These are phyloP conservation scores for Drosophila nigromelanica DNA, from an alignment of 1,140 invertebrate genomes.

Conservation along the genomic window DNA sequence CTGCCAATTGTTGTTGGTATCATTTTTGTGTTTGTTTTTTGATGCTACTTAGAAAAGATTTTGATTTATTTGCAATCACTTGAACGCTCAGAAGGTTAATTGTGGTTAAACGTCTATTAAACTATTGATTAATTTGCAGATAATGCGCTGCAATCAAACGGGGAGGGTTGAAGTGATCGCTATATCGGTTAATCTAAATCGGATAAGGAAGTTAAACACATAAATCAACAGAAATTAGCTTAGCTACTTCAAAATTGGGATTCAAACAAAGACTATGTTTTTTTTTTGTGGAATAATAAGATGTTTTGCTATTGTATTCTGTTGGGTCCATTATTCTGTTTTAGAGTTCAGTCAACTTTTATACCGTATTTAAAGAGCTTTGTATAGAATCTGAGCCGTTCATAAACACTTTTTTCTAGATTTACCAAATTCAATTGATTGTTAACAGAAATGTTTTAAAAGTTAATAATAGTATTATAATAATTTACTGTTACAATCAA, in stretches of 20 bases:
- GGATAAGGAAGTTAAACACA: slow-evolving; percentile 61
- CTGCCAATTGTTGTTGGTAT: slow-evolving; percentile 39
- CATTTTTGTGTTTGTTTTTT: slow-evolving; percentile 19
- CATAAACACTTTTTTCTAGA: no score
- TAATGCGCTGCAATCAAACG: slow-evolving; percentile 46
- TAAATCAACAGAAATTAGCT: slow-evolving; percentile 37
- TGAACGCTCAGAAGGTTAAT: slow-evolving; percentile 76
- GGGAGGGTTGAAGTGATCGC: background rate
- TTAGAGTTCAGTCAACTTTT: no score
- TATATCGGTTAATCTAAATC: slow-evolving; percentile 58
- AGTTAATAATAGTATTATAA: no score
- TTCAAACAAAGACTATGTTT: background rate
- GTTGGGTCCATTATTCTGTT: no score
- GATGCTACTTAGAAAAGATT: slow-evolving; percentile 44
- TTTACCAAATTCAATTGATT: no score
- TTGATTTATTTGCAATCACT: slow-evolving; percentile 74
- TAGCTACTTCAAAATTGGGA: background rate
- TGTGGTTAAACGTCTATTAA: slow-evolving; percentile 74
- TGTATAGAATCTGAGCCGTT: no score
- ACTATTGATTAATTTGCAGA: slow-evolving; percentile 72
- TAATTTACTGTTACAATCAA: background rate
- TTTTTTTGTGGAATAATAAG: background rate
- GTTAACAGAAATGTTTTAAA: no score
- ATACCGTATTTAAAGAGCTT: no score
- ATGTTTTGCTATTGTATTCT: background rate